Conservation (phyloP, 2,888 invertebrate genomes). For the Kuschelorhynchus macadamiae region DNA sequence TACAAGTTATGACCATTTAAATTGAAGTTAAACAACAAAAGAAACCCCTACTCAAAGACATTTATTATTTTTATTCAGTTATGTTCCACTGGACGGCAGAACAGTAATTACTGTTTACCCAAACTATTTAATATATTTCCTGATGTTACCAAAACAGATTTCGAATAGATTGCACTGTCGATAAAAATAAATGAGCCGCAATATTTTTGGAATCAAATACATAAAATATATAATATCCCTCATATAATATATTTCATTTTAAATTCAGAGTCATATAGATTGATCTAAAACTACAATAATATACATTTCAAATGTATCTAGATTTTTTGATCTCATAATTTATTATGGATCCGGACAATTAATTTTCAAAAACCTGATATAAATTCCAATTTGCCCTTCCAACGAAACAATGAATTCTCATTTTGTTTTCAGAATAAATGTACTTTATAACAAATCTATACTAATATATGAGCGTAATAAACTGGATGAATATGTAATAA, state of each 20-base stretch:
- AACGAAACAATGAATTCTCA: constrained; percentile 11
- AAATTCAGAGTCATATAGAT: constrained; percentile 6
- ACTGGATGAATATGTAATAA: constrained; percentile 30
- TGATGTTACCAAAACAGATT: too few species aligned
- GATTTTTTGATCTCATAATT: constrained; percentile 24
- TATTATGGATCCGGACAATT: constrained; percentile 20
- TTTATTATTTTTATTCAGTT: too few species aligned
- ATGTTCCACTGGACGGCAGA: too few species aligned
- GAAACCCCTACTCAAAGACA: too few species aligned
- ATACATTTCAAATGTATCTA: constrained; percentile 19
- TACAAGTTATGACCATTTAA: too few species aligned
- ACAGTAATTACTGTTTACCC: too few species aligned
- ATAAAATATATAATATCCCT: neutral
- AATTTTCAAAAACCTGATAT: constrained; percentile 31
- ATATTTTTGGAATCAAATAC: neutral
- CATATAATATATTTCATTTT: neutral
- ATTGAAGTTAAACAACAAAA: too few species aligned
- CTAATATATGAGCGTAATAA: constrained; percentile 33
- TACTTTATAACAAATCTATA: constrained; percentile 26
- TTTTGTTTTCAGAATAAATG: constrained; percentile 27
- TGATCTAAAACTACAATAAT: constrained; percentile 14
- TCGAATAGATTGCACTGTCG: too few species aligned
- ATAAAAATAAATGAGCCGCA: too few species aligned
- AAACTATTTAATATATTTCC: neutral
- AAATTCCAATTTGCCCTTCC: constrained; percentile 20